A percentile compares a stretch with the other conserved stretches of the same genome.
Evolutionary conservation across 2,888 invertebrate genomes (phyloP).

Genomic region (Galeopsomyia nigrocyanea): DNA sequence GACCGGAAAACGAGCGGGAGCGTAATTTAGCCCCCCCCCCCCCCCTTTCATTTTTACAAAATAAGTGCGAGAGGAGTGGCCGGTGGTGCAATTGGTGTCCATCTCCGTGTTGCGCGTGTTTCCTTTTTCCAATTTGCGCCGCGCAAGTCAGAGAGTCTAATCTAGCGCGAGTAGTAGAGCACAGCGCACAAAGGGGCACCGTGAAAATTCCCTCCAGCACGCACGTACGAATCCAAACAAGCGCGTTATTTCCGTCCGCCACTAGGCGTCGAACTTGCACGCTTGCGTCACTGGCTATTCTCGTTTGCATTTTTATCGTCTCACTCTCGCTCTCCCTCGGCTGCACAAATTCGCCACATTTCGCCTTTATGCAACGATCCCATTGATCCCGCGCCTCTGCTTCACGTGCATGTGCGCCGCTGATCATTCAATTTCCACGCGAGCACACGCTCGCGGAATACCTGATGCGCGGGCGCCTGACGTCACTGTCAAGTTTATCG

Average conservation of each 20-base stretch:
- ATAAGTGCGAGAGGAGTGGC: no score
- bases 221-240: slow-evolving; percentile 35
- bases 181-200: neutral
- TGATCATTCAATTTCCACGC: neutral
- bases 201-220: neutral
- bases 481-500: no score
- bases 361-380: no score
- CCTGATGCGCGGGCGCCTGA: no score
- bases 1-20: slow-evolving; percentile 28
- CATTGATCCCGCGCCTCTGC: no score
- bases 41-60: no score
- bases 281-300: slow-evolving; percentile 61
- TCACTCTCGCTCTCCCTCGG: slow-evolving; percentile 23
- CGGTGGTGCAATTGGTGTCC: neutral
- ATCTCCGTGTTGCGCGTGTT: neutral
- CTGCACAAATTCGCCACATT: slow-evolving; percentile 41
- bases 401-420: no score
- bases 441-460: no score
- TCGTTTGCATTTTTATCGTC: slow-evolving; percentile 56
- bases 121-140: neutral
- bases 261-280: slow-evolving; percentile 52
- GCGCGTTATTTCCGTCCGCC: slow-evolving; percentile 42
- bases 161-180: no score
- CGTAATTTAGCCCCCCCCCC: slow-evolving; percentile 23
- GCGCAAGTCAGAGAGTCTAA: slow-evolving; percentile 5